A percentile compares a stretch with the other conserved stretches of the same genome.
Conservation (phyloP, 2,797 vertebrate species). For the Phataginus tetradactyla region DNA sequence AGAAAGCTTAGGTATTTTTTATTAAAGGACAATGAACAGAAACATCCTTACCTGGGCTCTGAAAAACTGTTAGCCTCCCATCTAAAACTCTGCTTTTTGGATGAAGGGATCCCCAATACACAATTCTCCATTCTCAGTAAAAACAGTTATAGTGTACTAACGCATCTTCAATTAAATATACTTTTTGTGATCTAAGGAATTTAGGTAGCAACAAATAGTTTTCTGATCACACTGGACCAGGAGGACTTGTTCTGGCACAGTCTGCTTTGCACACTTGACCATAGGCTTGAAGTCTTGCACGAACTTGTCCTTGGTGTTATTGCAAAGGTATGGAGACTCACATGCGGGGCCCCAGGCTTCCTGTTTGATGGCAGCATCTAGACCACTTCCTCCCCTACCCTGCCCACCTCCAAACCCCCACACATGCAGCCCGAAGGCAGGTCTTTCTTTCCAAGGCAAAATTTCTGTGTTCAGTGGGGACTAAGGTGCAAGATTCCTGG, state of each 20-base stretch:
- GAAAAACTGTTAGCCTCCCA: neutral
- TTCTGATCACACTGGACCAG: neutral
- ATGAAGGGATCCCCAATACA: neutral
- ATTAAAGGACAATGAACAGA: conserved; percentile 35
- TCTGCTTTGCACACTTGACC: neutral
- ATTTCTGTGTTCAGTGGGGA: neutral
- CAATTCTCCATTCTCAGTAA: neutral
- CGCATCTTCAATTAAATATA: neutral
- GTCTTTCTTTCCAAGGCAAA: neutral
- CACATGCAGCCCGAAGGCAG: neutral
- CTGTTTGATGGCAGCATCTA: neutral
- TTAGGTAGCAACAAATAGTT: neutral
- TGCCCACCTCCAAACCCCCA: neutral
- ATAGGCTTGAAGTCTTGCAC: neutral
- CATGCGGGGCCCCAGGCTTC: neutral
- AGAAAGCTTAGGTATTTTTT: conserved; percentile 1
- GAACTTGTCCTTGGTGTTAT: neutral
- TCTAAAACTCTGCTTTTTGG: neutral
- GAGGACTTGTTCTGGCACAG: neutral
- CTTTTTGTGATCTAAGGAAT: conserved; percentile 8
- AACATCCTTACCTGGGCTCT: neutral
- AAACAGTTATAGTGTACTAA: neutral
- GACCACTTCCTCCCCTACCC: neutral
- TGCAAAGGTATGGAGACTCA: neutral
- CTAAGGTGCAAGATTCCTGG: neutral